Evolutionary conservation across 1,140 invertebrate species (phyloP).

Genomic region (Danaus melanippus): DNA sequence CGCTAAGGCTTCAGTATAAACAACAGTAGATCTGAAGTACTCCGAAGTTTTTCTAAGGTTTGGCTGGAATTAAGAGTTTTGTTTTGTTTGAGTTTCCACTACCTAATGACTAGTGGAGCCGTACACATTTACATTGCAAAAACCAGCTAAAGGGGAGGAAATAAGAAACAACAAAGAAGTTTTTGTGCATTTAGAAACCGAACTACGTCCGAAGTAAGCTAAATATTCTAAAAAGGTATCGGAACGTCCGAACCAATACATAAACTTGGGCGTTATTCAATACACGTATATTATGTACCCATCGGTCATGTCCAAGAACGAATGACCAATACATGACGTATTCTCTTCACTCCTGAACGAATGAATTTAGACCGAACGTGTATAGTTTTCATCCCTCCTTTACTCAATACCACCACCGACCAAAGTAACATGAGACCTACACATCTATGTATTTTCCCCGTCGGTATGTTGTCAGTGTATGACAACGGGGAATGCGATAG

Average conservation of each 20-base stretch:
- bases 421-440: conserved; percentile 23
- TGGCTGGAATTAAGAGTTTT: conserved; percentile 25
- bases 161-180: too few relatives aligned
- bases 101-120: background rate
- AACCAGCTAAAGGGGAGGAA: too few relatives aligned
- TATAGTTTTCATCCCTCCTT: conserved; percentile 30
- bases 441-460: conserved; percentile 23
- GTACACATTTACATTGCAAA: too few relatives aligned
- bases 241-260: conserved; percentile 1
- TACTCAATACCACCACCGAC: conserved; percentile 21
- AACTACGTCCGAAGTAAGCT: too few relatives aligned
- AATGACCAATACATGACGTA: conserved; percentile 6
- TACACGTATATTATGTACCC: too few relatives aligned
- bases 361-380: conserved; percentile 21
- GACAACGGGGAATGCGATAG: conserved; percentile 22
- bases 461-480: conserved; percentile 6
- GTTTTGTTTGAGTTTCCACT: conserved; percentile 13
- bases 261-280: background rate
- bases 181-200: too few relatives aligned
- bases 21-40: conserved; percentile 25
- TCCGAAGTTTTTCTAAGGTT: conserved; percentile 21
- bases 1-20: conserved; percentile 30
- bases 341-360: conserved; percentile 6
- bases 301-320: too few relatives aligned
- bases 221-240: too few relatives aligned